Conservation (phyloP, 2,888 invertebrate genomes). For the Drosophila silvestris region DNA sequence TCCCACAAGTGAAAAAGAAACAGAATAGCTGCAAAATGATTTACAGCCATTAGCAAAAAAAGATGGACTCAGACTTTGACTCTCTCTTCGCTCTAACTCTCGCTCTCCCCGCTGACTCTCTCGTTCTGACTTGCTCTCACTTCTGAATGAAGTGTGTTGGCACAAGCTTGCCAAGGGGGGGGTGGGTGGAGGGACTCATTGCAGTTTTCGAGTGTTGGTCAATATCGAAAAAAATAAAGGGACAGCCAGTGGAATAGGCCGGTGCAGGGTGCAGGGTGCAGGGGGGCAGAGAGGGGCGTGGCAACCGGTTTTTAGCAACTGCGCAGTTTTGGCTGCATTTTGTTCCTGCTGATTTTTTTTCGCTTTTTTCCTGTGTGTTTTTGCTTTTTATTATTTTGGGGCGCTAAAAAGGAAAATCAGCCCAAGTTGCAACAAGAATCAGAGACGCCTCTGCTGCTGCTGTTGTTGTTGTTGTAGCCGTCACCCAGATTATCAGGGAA, state of each 20-base stretch:
- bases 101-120: not conserved
- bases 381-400: constrained; percentile 50
- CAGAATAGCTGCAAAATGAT: constrained; percentile 69
- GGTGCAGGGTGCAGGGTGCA: not conserved
- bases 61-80: not conserved
- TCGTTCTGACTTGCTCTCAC: constrained; percentile 11
- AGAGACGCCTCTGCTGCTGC: constrained; percentile 43
- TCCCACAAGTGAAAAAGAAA: constrained; percentile 44
- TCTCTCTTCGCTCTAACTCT: not conserved
- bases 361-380: constrained; percentile 12
- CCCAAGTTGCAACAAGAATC: constrained; percentile 54
- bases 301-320: constrained; percentile 59
- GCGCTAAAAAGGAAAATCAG: constrained; percentile 76
- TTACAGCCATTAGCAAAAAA: constrained; percentile 54
- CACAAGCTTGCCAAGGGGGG: not conserved
- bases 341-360: constrained; percentile 10
- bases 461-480: constrained; percentile 63
- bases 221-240: constrained; percentile 47
- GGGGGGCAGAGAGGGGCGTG: not conserved
- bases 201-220: constrained; percentile 55
- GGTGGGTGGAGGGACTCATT: not conserved
- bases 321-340: constrained; percentile 58
- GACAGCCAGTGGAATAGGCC: constrained; percentile 16
- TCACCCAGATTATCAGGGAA: constrained; percentile 85
- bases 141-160: constrained; percentile 47